Evolutionary conservation across 2,888 invertebrate genomes (phyloP).

Genomic region (Eudemis profundana): DNA sequence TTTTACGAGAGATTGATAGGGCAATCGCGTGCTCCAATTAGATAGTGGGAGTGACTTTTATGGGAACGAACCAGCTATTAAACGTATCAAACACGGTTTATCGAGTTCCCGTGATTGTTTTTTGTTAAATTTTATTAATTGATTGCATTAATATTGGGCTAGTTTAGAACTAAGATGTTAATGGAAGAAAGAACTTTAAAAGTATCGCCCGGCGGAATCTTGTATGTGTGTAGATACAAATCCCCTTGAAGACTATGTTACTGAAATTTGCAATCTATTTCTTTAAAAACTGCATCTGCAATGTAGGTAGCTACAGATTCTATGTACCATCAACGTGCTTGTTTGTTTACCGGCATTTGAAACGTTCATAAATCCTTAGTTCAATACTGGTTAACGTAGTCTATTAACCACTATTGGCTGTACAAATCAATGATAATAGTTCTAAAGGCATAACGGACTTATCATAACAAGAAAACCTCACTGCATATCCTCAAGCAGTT

Average conservation of each 20-base stretch:
- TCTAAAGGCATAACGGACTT: neutral
- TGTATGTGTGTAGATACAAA: too few species aligned
- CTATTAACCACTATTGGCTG: too few species aligned
- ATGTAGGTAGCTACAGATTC: too few species aligned
- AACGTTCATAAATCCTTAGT: too few species aligned
- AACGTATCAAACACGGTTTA: constrained; percentile 46
- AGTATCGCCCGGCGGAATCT: too few species aligned
- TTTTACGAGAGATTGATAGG: constrained; percentile 66
- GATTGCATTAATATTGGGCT: constrained; percentile 58
- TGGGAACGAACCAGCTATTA: constrained; percentile 66
- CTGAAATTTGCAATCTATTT: too few species aligned
- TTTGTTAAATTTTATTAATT: constrained; percentile 61
- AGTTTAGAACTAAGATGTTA: constrained; percentile 37
- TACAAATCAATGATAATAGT: too few species aligned
- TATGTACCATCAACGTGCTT: too few species aligned
- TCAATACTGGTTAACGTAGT: too few species aligned
- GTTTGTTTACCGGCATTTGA: too few species aligned
- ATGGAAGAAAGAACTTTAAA: neutral
- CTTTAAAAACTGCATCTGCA: too few species aligned
- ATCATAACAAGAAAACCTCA: neutral
- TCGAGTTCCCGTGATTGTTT: constrained; percentile 63
- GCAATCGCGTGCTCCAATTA: constrained; percentile 75
- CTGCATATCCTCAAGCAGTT: neutral
- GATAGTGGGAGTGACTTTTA: constrained; percentile 56
- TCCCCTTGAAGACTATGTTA: too few species aligned